Percentiles rank a stretch among this genome's conserved stretches.
phyloP scores from a whole-genome alignment of 2,113 vertebrate species.

The Carassius gibelio region DNA sequence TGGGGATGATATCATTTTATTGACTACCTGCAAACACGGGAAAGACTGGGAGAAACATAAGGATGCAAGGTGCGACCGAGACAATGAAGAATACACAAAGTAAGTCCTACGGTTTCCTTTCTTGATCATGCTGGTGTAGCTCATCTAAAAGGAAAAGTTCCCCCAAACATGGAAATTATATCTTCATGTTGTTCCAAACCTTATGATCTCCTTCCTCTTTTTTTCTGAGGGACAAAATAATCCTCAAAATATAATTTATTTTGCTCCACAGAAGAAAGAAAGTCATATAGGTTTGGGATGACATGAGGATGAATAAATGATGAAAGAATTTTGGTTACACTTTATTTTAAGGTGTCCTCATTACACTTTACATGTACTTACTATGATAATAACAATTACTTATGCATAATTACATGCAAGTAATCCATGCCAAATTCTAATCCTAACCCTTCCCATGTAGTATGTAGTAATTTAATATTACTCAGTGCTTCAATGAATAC shows the following conservation, averaged over 20 bases:
- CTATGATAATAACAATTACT: too few species aligned
- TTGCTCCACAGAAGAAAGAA: neutral
- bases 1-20: conserved; percentile 77
- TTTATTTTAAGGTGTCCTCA: too few species aligned
- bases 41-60: conserved; percentile 84
- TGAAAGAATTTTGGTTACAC: neutral
- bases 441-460: too few species aligned
- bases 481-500: too few species aligned
- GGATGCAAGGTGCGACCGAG: conserved; percentile 75
- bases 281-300: neutral
- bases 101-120: conserved; percentile 63
- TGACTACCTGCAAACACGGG: conserved; percentile 82
- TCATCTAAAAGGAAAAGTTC: neutral
- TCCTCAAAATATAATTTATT: neutral
- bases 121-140: neutral
- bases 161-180: neutral
- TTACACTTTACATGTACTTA: too few species aligned
- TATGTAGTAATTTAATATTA: too few species aligned
- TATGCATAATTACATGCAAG: too few species aligned
- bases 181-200: neutral
- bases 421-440: too few species aligned
- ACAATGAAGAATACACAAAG: conserved; percentile 81
- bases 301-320: neutral
- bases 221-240: neutral
- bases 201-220: neutral